Evolutionary conservation across 2,888 invertebrate genomes (phyloP).

Genomic region (Cybosia mesomella): DNA sequence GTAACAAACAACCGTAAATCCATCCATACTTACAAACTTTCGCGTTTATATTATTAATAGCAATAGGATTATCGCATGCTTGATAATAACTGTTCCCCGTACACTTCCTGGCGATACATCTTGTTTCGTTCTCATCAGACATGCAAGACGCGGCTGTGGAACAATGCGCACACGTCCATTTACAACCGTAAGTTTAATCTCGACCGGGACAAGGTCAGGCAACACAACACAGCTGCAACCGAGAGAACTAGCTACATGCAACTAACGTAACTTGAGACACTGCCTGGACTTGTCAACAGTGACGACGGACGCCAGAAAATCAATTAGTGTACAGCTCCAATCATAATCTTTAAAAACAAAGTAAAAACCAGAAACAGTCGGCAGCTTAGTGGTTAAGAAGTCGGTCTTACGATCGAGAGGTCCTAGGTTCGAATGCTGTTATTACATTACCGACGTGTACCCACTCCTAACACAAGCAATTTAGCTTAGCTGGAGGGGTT

Average conservation of each 20-base stretch:
- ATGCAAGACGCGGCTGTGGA: conserved; percentile 35
- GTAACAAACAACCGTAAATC: no score
- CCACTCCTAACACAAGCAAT: no score
- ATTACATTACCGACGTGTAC: no score
- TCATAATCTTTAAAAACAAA: neutral
- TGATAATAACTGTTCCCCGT: neutral
- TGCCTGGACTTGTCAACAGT: neutral
- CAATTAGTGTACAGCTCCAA: neutral
- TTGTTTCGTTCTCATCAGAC: conserved; percentile 32
- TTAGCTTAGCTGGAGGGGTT: no score
- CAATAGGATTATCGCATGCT: no score
- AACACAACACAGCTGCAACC: conserved; percentile 6
- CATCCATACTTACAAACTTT: no score
- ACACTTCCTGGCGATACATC: neutral
- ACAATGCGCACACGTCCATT: conserved; percentile 47
- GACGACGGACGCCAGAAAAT: neutral
- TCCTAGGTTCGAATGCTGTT: no score
- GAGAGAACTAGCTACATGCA: neutral
- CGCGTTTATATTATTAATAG: no score
- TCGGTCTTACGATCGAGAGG: no score
- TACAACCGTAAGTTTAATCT: conserved; percentile 38
- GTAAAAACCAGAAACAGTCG: neutral
- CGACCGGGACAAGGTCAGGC: conserved; percentile 44
- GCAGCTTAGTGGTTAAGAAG: no score
- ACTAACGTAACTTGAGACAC: neutral